Evolutionary conservation across 2,888 invertebrate genomes (phyloP), one percentile per base, ranked within the genome.

Genomic region (Boloria selene): DNA sequence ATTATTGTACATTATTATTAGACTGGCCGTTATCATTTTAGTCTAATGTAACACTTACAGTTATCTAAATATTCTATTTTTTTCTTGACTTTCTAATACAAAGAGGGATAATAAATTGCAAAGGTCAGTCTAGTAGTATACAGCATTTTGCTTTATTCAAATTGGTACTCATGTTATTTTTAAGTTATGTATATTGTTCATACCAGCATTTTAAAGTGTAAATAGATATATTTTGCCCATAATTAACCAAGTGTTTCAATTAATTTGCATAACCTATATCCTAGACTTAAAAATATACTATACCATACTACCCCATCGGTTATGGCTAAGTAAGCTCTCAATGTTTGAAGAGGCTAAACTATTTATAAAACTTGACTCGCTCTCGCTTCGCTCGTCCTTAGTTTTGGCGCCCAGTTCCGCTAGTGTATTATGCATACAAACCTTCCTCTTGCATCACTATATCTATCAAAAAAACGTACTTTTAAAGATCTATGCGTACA

Each of bases 171-270:
- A 83, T 85, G 82, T 76, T 83, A 83, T 85, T 84, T 68, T 83
- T 88, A 87, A 86, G 85, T 64, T 64, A 68, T 70, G 80, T 84
- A 82, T 85, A 86, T 86, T 87, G 89, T 90, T 89, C 85, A 87
- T 88, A 88, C 83, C 87, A 86, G 86, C 88, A 89, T 89, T 89
- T 89, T 86, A 83, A 86, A 84, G 82, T 92, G 91, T 90, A 91
- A 90, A 91, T 91, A 91, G 84, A 88, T 90, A 90, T 91, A 92
- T 92, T 92, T 92, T 92, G 89, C 88, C 90, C 88, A 88, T 89
- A 90, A 85, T 86, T 86, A 74, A 72, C 54, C 55, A 71, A 68
- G 72, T 70, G 68, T 71, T 71, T 69, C 61, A 61, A 67, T 69
- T 26, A 16, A 14, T 44, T 44, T 22, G 6, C 16, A 16, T 16